These are phyloP conservation scores for Zosterops borbonicus DNA, from an alignment of 2,113 vertebrate genomes.

Conservation along the genomic window DNA sequence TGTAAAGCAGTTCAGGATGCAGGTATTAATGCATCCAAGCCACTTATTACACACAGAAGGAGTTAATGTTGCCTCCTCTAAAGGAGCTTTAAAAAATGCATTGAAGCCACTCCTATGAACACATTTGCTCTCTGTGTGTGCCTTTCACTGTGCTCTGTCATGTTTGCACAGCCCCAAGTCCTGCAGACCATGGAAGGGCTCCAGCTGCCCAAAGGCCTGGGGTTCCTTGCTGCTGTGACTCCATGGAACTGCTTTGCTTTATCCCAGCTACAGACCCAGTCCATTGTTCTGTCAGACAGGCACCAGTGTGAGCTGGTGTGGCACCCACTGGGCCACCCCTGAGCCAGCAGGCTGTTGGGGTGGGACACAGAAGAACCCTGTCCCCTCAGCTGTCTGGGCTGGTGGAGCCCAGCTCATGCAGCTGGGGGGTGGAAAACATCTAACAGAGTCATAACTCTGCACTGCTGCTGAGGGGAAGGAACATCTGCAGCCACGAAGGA, in stretches of 20 bases:
- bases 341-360: neutral
- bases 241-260: neutral
- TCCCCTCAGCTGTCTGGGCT: neutral
- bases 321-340: neutral
- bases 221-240: neutral
- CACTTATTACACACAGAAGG: neutral
- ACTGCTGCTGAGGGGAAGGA: neutral
- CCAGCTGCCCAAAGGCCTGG: neutral
- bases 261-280: neutral
- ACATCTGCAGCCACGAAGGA: neutral
- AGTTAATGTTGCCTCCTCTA: neutral
- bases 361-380: neutral
- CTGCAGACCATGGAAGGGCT: neutral
- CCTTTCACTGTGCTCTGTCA: neutral
- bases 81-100: neutral
- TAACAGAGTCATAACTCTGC: neutral
- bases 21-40: neutral
- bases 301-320: neutral
- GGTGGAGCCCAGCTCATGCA: neutral
- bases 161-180: neutral
- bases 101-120: neutral
- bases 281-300: neutral
- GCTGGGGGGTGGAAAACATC: neutral
- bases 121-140: neutral
- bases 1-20: neutral